Evolutionary conservation across 2,888 invertebrate species (phyloP).

Genomic region (Sclerodermus sp.): DNA sequence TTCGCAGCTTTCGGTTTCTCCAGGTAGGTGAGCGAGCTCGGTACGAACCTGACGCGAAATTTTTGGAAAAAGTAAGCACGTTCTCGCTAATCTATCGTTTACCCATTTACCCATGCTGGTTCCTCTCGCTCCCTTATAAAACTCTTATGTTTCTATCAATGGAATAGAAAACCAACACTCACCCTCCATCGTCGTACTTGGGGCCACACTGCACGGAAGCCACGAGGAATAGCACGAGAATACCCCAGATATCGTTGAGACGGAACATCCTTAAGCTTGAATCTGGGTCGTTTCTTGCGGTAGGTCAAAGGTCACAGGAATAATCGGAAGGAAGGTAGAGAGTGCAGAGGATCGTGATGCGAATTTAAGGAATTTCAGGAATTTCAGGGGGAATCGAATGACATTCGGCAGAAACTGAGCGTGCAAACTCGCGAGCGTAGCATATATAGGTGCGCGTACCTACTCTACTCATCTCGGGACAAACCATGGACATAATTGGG

Average conservation of each 20-base stretch:
- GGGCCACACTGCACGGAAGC: conserved; percentile 31
- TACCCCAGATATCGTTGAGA: too few species aligned
- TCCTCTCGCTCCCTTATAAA: too few species aligned
- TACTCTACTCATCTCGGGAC: conserved; percentile 34
- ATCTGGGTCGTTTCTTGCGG: too few species aligned
- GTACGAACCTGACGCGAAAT: conserved; percentile 52
- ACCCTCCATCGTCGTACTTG: conserved; percentile 51
- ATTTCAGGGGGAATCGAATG: background rate
- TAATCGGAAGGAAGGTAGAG: too few species aligned
- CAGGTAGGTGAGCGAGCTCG: conserved; percentile 52
- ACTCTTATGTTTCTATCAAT: too few species aligned
- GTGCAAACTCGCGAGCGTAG: conserved; percentile 21
- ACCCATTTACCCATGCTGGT: too few species aligned
- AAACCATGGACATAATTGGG: conserved; percentile 46
- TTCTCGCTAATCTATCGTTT: too few species aligned
- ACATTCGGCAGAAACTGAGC: conserved; percentile 34
- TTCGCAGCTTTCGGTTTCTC: conserved; percentile 36
- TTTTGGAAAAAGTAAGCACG: too few species aligned
- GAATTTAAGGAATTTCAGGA: background rate
- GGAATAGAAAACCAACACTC: conserved; percentile 18
- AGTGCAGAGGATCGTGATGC: too few species aligned
- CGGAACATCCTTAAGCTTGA: background rate
- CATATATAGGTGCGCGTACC: conserved; percentile 48
- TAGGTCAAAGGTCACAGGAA: too few species aligned
- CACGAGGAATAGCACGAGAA: background rate